Conservation (phyloP, 2,113 vertebrate genomes). For the Illadopsis cleaveri region DNA sequence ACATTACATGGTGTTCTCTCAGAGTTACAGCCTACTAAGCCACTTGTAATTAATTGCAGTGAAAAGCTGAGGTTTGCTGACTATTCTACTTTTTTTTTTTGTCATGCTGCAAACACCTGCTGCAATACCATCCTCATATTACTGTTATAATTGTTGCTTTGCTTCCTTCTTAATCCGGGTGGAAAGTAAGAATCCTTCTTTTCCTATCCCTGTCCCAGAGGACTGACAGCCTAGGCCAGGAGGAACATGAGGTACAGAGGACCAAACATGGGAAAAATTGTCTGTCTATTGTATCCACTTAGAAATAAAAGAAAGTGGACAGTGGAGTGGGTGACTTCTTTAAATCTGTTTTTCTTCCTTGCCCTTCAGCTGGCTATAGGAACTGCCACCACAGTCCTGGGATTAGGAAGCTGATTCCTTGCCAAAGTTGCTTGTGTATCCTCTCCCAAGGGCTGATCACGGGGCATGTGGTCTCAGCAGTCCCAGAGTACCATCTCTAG, state of each 20-base stretch:
- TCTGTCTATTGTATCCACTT: not conserved
- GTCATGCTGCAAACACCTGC: conserved; percentile 5
- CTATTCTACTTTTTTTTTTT: not conserved
- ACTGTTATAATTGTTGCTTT: not conserved
- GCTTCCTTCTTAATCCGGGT: not conserved
- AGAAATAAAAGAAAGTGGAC: not conserved
- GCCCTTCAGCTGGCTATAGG: not conserved
- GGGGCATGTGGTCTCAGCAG: not conserved
- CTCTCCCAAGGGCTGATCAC: not conserved
- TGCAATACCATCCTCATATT: not conserved
- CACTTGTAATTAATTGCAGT: not conserved
- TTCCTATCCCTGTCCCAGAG: not conserved
- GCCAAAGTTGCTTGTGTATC: not conserved
- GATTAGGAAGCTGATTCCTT: not conserved
- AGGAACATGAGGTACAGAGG: not conserved
- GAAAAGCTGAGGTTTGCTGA: not conserved
- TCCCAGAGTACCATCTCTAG: not conserved
- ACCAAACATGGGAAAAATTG: not conserved
- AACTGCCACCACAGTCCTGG: not conserved
- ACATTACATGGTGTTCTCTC: not conserved
- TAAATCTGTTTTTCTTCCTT: not conserved
- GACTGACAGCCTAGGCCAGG: not conserved
- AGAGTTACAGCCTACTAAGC: not conserved
- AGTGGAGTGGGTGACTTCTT: not conserved
- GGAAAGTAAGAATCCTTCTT: not conserved